Evolutionary conservation across 1,140 invertebrate species (phyloP), one percentile per base, ranked within the genome.

Genomic region (Drosophila repletoides): DNA sequence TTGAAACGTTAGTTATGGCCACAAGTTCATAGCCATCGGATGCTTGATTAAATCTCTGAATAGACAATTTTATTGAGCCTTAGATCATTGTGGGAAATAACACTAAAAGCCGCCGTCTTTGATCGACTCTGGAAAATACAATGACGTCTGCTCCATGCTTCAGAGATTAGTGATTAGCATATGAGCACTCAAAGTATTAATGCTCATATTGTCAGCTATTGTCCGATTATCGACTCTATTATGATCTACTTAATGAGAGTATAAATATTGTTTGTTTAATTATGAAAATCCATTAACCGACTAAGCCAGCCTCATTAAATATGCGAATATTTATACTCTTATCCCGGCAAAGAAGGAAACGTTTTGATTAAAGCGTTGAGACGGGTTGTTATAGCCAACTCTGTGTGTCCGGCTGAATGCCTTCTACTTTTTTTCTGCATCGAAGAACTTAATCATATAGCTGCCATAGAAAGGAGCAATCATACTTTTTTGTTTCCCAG

Each of bases 101-200:
- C 9, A 17, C 26, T 38, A 34, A 14, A 34, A 34, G 31, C 12
- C 10, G 10, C 1, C 17, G n/a, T 48, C 14, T 10, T 9, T 34
- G 6, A 26, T 19, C n/a, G n/a, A 48, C 6, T 24, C 7, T 15
- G 51, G 22, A 40, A 40, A 40, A 29, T 7, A 38, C 51, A 19
- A 17, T 21, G 4, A 38, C 28, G 14, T 55, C 28, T n/a, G n/a
- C n/a, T n/a, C n/a, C n/a, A n/a, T n/a, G n/a, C n/a, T n/a, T n/a
- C n/a, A n/a, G n/a, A n/a, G n/a, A n/a, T n/a, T n/a, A n/a, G n/a
- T 34, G 0, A 51, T 72, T 72, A 58, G 43, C 70, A 72, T 68
- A 33, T 10, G 33, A 59, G 17, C 5, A 49, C 4, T 33, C 29
- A 58, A 48, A 21, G 33, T 10, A 26, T n/a, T 36, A 14, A 48